A percentile compares a stretch with the other conserved stretches of the same genome.
Conservation (phyloP, 2,113 vertebrate genomes). For the Carassius carassius region DNA sequence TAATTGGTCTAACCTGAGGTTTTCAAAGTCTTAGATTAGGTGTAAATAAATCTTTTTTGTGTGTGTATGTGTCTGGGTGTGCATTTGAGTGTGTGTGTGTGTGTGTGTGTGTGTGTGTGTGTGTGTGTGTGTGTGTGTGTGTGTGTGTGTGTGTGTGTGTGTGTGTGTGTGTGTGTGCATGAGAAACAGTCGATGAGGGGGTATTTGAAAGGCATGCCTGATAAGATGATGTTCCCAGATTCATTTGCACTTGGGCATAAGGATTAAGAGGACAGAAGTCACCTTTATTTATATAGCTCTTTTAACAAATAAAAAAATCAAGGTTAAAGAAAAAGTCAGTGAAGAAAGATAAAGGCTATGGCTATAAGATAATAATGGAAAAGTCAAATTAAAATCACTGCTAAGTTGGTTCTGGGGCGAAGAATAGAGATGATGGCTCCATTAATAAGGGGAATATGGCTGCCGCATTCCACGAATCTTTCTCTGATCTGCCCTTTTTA, state of each 20-base stretch:
- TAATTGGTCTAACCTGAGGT: background rate
- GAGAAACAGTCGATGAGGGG: conserved; percentile 50
- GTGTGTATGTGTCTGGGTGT: conserved; percentile 54
- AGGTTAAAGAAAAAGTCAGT: conserved; percentile 83
- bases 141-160: too few species aligned
- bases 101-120: conserved; percentile 2
- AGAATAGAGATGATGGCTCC: conserved; percentile 72
- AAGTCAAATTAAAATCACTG: conserved; percentile 74
- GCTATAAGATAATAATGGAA: conserved; percentile 78
- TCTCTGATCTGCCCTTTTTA: conserved; percentile 47
- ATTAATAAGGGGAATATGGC: conserved; percentile 79
- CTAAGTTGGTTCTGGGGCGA: conserved; percentile 70
- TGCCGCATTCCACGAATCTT: conserved; percentile 72
- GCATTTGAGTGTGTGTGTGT: background rate
- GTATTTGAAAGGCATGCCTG: conserved; percentile 67
- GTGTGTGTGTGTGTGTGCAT: background rate
- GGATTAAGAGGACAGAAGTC: conserved; percentile 70
- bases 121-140: conserved; percentile 10
- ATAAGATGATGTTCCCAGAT: conserved; percentile 75
- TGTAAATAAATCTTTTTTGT: conserved; percentile 44
- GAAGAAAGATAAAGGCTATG: conserved; percentile 71
- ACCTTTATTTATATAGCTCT: too few species aligned
- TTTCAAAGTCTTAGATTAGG: background rate
- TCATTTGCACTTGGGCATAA: conserved; percentile 77
- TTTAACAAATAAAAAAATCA: too few species aligned